phyloP scores from a whole-genome alignment of 2,888 invertebrate genomes.

The Cotesia congregata region DNA sequence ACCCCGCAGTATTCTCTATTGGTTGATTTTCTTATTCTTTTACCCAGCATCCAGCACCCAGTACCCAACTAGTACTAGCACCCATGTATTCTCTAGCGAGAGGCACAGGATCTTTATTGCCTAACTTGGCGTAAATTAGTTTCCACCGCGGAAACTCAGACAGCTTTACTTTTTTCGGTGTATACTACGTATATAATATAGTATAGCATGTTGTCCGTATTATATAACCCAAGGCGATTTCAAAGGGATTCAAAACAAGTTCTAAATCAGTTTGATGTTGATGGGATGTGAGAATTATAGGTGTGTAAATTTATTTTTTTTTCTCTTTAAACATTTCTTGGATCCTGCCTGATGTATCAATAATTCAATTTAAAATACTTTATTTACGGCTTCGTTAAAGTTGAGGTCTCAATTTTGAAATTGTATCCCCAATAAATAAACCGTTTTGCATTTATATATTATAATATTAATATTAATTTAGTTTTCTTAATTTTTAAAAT shows the following conservation, averaged over 20 bases:
- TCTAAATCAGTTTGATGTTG: slow-evolving; percentile 14
- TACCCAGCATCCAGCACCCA: slow-evolving; percentile 30
- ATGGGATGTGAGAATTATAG: slow-evolving; percentile 34
- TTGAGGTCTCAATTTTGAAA: slow-evolving; percentile 20
- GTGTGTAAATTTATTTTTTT: slow-evolving; percentile 10
- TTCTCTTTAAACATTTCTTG: background rate
- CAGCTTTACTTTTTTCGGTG: slow-evolving; percentile 31
- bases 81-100: slow-evolving; percentile 63
- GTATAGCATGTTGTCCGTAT: slow-evolving; percentile 16
- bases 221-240: slow-evolving; percentile 31
- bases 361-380: slow-evolving; percentile 14
- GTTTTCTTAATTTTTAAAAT: too few relatives aligned
- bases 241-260: slow-evolving; percentile 5
- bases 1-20: slow-evolving; percentile 36
- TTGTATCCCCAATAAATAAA: too few relatives aligned
- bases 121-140: slow-evolving; percentile 67
- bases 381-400: background rate
- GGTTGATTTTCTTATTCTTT: slow-evolving; percentile 34
- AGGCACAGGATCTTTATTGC: slow-evolving; percentile 66
- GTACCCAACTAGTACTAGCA: background rate
- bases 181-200: background rate
- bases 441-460: too few relatives aligned
- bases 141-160: slow-evolving; percentile 44
- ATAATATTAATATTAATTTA: too few relatives aligned
- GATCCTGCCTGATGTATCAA: background rate